Conservation (phyloP, 92 coral and sea anemone species). For the Palythoa caribaeorum region DNA sequence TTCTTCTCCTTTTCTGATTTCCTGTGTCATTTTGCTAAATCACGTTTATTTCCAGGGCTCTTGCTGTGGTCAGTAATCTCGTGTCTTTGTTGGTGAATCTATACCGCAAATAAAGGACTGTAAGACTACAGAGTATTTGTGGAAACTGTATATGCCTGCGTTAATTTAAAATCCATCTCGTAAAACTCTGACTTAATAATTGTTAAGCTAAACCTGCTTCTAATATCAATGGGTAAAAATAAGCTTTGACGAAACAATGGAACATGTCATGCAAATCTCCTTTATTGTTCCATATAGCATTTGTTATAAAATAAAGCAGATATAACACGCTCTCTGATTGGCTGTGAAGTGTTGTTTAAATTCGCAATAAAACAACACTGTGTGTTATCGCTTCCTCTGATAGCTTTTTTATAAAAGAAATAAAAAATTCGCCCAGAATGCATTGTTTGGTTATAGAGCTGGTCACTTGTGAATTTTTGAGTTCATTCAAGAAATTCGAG, state of each 20-base stretch:
- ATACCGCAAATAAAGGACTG: conserved; percentile 47
- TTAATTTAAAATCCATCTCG: conserved; percentile 40
- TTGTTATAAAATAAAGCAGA: not conserved
- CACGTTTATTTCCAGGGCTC: conserved; percentile 49
- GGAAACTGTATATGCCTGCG: conserved; percentile 28
- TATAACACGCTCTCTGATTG: too few relatives aligned
- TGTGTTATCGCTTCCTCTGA: too few relatives aligned
- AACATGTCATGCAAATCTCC: conserved; percentile 12
- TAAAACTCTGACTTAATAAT: not conserved
- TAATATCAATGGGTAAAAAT: not conserved
- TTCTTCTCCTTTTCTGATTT: conserved; percentile 12
- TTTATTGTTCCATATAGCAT: not conserved
- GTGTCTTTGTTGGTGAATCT: conserved; percentile 41
- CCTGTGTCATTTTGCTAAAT: conserved; percentile 34
- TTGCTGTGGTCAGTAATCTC: conserved; percentile 41
- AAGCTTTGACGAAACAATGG: not conserved
- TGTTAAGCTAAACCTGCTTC: conserved; percentile 23
- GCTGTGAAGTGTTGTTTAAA: too few relatives aligned
- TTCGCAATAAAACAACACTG: too few relatives aligned
- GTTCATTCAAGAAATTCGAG: too few relatives aligned
- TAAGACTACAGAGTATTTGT: conserved; percentile 22
- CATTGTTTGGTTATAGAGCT: too few relatives aligned
- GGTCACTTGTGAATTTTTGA: too few relatives aligned
- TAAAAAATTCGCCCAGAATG: too few relatives aligned
- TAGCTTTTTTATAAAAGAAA: too few relatives aligned